These are phyloP conservation scores for Anser brachyrhynchus DNA, from an alignment of 2,113 vertebrate genomes.

Conservation along the genomic window DNA sequence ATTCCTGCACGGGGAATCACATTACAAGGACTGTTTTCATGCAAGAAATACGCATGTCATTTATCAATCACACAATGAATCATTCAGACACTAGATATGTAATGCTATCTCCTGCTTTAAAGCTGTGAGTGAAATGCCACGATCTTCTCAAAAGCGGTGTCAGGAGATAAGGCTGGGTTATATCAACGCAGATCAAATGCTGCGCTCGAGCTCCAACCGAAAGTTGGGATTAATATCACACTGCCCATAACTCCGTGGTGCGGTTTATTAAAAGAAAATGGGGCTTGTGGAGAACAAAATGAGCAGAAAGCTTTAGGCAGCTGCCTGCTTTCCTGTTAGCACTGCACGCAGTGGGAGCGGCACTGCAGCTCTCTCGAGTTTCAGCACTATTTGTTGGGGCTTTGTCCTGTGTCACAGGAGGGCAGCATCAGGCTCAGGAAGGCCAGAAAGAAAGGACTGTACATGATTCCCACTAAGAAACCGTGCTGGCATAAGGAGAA, in stretches of 20 bases:
- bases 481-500: neutral
- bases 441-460: neutral
- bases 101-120: conserved; percentile 12
- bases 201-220: neutral
- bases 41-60: conserved; percentile 39
- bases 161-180: conserved; percentile 24
- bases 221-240: neutral
- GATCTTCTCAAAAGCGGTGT: neutral
- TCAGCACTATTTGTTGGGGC: neutral
- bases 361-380: neutral
- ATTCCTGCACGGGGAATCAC: neutral
- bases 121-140: neutral
- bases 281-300: neutral
- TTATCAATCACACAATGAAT: conserved; percentile 63
- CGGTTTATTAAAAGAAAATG: neutral
- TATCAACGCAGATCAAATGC: neutral
- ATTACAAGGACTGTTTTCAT: conserved; percentile 41
- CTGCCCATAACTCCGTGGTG: neutral
- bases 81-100: conserved; percentile 17
- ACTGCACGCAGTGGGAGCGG: rapidly evolving
- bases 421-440: conserved; percentile 9
- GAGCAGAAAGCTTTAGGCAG: neutral
- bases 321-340: neutral
- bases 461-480: neutral
- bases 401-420: neutral